These are phyloP conservation scores for Anthrax anthrax DNA, from an alignment of 2,888 invertebrate genomes.

Conservation along the genomic window DNA sequence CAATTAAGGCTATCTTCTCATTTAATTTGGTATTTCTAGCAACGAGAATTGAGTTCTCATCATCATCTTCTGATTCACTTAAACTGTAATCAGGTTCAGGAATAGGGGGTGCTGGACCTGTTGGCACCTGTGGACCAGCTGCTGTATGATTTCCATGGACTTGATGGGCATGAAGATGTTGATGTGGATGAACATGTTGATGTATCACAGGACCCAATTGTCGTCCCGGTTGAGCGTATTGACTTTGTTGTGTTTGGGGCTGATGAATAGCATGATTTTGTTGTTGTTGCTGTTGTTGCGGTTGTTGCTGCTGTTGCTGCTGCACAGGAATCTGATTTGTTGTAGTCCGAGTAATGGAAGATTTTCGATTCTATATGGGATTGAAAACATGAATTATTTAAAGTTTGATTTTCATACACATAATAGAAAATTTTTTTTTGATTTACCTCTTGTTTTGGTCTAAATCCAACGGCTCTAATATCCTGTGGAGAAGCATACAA, in stretches of 20 bases:
- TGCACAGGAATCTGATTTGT: slow-evolving; percentile 6
- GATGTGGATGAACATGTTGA: slow-evolving; percentile 22
- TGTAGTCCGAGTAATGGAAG: slow-evolving; percentile 8
- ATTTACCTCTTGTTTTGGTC: slow-evolving; percentile 35
- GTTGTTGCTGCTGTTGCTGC: slow-evolving; percentile 8
- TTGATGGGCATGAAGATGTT: slow-evolving; percentile 14
- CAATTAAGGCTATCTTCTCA: slow-evolving; percentile 38
- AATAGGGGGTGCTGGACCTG: slow-evolving; percentile 52
- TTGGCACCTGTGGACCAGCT: slow-evolving; percentile 12
- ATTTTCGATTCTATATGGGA: slow-evolving; percentile 11
- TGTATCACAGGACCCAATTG: slow-evolving; percentile 6
- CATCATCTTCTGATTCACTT: slow-evolving; percentile 72
- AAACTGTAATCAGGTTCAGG: slow-evolving; percentile 86
- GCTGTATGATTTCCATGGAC: slow-evolving; percentile 15
- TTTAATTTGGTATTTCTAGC: slow-evolving; percentile 37
- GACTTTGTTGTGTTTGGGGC: slow-evolving; percentile 19
- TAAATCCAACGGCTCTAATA: slow-evolving; percentile 55
- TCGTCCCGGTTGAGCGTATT: slow-evolving; percentile 32
- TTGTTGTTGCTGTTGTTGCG: slow-evolving; percentile 6
- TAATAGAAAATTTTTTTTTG: neutral
- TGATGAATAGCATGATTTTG: no score
- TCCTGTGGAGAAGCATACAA: slow-evolving; percentile 82
- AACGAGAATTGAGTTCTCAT: slow-evolving; percentile 36
- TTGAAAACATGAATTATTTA: neutral
- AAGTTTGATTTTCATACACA: neutral